Base-by-base conservation (phyloP, 2,888 invertebrate species). In the Poecilus cupreus region DNA sequence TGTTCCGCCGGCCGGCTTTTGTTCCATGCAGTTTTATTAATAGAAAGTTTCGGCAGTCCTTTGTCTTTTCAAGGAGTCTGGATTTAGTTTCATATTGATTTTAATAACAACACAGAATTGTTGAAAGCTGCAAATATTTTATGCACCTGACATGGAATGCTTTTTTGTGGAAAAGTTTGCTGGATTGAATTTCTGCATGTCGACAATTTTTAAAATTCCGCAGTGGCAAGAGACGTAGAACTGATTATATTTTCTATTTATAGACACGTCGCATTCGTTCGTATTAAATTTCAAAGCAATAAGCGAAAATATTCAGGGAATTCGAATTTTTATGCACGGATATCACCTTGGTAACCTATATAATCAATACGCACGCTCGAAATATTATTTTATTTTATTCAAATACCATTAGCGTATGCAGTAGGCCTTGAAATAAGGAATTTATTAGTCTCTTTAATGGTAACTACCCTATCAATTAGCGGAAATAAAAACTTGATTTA, bases 331-430 rank as follows among this genome's bases (percentile, higher is more conserved):
- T 64, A 64, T 32, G 26, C 26, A 64, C 37, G 64, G 13, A 6
- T 72, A 39, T 43, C 22, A 46, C 72, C 72, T 72, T 72, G 72
- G 72, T 72, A 72, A 72, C 72, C 72, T 46, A 72, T 72, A 72
- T 72, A 72, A 72, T 72, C 72, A 72, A 72, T 72, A 72, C 20
- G 3, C 11, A 20, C 18, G 11, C 13, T 46, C 3, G 24, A 39
- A 39, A 70, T 16, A 39, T 70, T 32, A 5, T 37, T 32, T 16
- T 70, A 13, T 16, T 70, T 39, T 70, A 68, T 68, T 68, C n/a
- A 39, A 39, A 39, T 8, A 37, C 11, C 11, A 6, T 6, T 68
- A 37, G 0, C 4, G n/a, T 32, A 37, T 68, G 37, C 57, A 57
- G 24, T n/a, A 57, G 24, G 24, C 57, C 57, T 57, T 57, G 57